Evolutionary conservation across 1,140 invertebrate species (phyloP).

Genomic region (Pseudomyrmex dendroicus): DNA sequence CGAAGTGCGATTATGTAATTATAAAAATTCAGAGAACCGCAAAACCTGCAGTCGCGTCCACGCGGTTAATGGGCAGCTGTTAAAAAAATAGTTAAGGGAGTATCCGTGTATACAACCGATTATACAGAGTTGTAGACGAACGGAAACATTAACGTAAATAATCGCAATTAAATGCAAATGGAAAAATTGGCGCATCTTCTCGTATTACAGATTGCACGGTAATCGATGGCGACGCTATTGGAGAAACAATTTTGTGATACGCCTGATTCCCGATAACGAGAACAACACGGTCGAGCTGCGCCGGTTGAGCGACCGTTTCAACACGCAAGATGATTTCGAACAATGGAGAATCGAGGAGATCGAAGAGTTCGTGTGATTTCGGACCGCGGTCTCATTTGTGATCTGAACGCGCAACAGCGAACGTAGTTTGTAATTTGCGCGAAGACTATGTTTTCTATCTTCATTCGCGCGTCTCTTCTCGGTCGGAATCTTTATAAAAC

Average conservation of each 20-base stretch:
- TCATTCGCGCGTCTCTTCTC: neutral
- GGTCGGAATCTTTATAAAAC: conserved; percentile 20
- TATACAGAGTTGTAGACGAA: neutral
- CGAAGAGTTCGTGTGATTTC: conserved; percentile 58
- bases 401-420: neutral
- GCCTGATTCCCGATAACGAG: conserved; percentile 75
- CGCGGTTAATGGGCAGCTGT: neutral
- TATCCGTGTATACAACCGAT: neutral
- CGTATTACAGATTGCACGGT: conserved; percentile 78
- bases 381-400: neutral
- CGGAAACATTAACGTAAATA: neutral
- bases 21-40: neutral
- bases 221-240: conserved; percentile 82
- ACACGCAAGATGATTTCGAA: conserved; percentile 32
- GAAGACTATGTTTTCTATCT: conserved; percentile 2
- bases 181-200: neutral
- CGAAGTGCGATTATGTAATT: neutral
- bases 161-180: neutral
- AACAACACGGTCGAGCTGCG: neutral
- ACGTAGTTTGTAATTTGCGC: neutral
- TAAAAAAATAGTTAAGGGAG: neutral
- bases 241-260: conserved; percentile 81
- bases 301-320: conserved; percentile 14
- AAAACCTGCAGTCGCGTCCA: neutral
- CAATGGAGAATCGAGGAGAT: conserved; percentile 27